Percentiles rank a stretch among this genome's conserved stretches.
These are phyloP conservation scores for Syndactyla subalaris DNA, from an alignment of 2,797 vertebrate species.

Conservation along the genomic window DNA sequence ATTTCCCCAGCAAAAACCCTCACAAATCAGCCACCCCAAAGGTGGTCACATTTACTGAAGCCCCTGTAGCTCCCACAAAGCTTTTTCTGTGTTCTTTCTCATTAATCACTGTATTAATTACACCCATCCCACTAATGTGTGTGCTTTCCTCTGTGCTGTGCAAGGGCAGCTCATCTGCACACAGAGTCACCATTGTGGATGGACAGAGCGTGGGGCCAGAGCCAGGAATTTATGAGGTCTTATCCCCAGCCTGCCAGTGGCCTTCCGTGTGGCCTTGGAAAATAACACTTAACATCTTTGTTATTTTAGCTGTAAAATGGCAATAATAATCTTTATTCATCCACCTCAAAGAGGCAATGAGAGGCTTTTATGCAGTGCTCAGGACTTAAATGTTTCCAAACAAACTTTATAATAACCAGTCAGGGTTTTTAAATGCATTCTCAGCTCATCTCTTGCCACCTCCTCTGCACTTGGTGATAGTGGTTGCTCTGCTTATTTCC, in stretches of 20 bases:
- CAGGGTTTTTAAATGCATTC: constrained; percentile 18
- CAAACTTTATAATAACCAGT: constrained; percentile 35
- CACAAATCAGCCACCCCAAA: not conserved
- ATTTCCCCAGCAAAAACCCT: not conserved
- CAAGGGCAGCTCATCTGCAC: constrained; percentile 23
- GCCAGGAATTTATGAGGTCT: constrained; percentile 60
- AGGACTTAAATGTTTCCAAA: constrained; percentile 62
- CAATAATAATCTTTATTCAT: constrained; percentile 56
- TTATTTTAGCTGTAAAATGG: constrained; percentile 31
- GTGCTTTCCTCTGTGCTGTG: not conserved
- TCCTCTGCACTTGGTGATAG: constrained; percentile 21
- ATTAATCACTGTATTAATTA: not conserved
- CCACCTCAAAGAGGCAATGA: constrained; percentile 53
- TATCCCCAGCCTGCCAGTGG: constrained; percentile 1
- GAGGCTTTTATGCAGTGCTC: constrained; percentile 54
- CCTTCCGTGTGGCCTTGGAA: constrained; percentile 30
- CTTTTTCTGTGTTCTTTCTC: not conserved
- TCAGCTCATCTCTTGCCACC: constrained; percentile 50
- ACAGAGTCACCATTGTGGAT: constrained; percentile 51
- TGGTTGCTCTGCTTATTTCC: constrained; percentile 32
- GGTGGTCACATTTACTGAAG: not conserved
- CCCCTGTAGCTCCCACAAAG: not conserved
- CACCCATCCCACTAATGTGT: not conserved
- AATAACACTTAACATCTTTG: constrained; percentile 25
- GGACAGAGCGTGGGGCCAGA: not conserved